Percentiles rank a stretch among this genome's conserved stretches.
These are phyloP conservation scores for Ips typographus DNA, from an alignment of 1,140 invertebrate species.

Conservation along the genomic window DNA sequence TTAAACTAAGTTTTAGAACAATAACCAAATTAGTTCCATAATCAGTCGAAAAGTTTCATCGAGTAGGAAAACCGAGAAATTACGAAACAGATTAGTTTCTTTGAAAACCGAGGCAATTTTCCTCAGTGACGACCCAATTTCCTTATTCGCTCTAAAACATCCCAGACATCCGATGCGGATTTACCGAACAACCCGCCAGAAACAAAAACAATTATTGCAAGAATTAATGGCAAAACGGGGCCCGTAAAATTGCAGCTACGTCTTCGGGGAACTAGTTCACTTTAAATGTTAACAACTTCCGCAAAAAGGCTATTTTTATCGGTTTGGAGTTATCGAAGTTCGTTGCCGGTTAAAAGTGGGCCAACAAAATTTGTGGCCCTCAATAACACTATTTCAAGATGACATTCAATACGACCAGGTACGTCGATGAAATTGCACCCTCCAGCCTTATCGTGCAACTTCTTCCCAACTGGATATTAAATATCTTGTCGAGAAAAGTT, in stretches of 20 bases:
- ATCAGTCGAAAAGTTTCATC: too few relatives aligned
- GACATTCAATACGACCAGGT: slow-evolving; percentile 25
- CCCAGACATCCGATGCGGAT: too few relatives aligned
- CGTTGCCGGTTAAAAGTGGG: slow-evolving; percentile 18
- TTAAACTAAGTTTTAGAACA: too few relatives aligned
- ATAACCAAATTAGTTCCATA: too few relatives aligned
- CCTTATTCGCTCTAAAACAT: too few relatives aligned
- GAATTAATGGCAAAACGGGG: slow-evolving; percentile 4
- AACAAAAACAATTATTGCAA: slow-evolving; percentile 9
- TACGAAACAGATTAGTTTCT: too few relatives aligned
- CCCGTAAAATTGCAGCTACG: slow-evolving; percentile 10
- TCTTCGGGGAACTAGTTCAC: background rate
- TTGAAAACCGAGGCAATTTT: too few relatives aligned
- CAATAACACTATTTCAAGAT: slow-evolving; percentile 29
- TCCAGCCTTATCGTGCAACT: slow-evolving; percentile 11
- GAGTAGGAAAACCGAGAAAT: too few relatives aligned
- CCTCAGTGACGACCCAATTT: too few relatives aligned
- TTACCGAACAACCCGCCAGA: background rate
- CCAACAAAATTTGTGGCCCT: slow-evolving; percentile 22
- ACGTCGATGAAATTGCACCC: slow-evolving; percentile 13
- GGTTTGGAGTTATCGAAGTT: background rate
- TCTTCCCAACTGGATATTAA: background rate
- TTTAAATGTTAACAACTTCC: slow-evolving; percentile 26
- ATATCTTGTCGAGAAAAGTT: too few relatives aligned
- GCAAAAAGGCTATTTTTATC: slow-evolving; percentile 22